These are phyloP conservation scores for Zygothrica quintamaculata DNA, from an alignment of 2,888 invertebrate genomes.

Conservation along the genomic window DNA sequence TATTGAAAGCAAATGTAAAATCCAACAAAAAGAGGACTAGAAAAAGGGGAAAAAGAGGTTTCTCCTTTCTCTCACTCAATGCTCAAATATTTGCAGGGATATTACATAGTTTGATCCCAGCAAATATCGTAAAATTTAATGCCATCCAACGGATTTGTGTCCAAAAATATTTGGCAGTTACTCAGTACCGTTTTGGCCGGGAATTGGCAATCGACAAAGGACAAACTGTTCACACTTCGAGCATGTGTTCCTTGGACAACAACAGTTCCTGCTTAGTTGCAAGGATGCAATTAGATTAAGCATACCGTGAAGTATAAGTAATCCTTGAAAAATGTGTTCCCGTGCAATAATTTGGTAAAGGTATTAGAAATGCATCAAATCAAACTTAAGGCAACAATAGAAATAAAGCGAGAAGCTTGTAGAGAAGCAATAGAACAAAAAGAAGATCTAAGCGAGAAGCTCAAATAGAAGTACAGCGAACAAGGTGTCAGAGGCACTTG, in stretches of 20 bases:
- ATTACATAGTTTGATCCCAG: conserved; percentile 67
- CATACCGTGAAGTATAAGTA: not conserved
- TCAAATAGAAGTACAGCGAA: too few species aligned
- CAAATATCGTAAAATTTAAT: conserved; percentile 64
- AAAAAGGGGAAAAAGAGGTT: conserved; percentile 26
- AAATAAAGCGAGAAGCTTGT: conserved; percentile 1
- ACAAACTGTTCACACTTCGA: not conserved
- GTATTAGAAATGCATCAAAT: too few species aligned
- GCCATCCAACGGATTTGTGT: conserved; percentile 59
- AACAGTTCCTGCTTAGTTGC: not conserved
- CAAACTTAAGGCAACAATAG: not conserved
- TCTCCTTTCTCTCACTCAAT: too few species aligned
- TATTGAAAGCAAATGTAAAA: conserved; percentile 52
- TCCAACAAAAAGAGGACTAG: not conserved
- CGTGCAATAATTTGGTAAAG: not conserved
- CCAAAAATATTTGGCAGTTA: conserved; percentile 62
- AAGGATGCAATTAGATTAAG: not conserved
- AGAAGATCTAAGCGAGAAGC: too few species aligned
- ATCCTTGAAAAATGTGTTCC: too few species aligned
- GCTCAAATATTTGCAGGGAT: conserved; percentile 53
- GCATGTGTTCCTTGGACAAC: conserved; percentile 18
- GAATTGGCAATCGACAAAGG: conserved; percentile 23
- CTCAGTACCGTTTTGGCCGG: conserved; percentile 15
- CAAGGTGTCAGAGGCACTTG: too few species aligned
- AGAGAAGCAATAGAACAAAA: too few species aligned